Base-by-base conservation (phyloP, 2,888 invertebrate species). In the Emmelina monodactyla region DNA sequence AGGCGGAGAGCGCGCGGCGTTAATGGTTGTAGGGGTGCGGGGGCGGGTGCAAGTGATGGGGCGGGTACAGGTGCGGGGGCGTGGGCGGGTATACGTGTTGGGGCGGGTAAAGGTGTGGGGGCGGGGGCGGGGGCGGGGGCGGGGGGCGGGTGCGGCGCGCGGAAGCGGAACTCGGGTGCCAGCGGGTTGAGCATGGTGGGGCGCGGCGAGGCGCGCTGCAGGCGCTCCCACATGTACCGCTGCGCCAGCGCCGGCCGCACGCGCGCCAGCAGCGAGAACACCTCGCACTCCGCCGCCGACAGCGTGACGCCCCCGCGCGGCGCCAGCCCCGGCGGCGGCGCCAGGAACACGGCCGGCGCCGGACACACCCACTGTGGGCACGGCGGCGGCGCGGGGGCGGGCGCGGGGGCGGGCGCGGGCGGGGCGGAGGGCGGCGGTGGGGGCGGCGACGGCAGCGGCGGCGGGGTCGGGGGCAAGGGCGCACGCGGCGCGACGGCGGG, bases 171-270 rank as follows among this genome's bases (percentile, higher is more conserved):
- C 37, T 37, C 39, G 4, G 33, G 12, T 29, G 38, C 39, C 11
- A 28, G 34, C 34, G 32, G 39, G 34, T 32, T 14, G 22, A 37
- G 31, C 14, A 19, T 15, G 34, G 5, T 14, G 12, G 15, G 3
- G 35, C 31, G 32, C 16, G 55, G 51, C 3, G 37, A 42, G n/a
- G 41, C 14, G 29, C 30, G 33, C 31, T 31, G 30, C 28, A 33
- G 32, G 13, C 52, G 55, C 19, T 53, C 52, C 47, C 51, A 33
- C 58, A 69, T 56, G 58, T 53, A 71, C 58, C 41, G 71, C 72
- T 25, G 59, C 58, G 33, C 11, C 39, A 33, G 59, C 44, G 50
- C 63, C 60, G 29, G 14, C 29, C 14, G 29, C 39, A 58, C 47
- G 31, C 39, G 39, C 39, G 52, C 49, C 46, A 72, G 52, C 41